Conservation (phyloP, 2,797 vertebrate genomes). For the Thripadectes ignobilis region DNA sequence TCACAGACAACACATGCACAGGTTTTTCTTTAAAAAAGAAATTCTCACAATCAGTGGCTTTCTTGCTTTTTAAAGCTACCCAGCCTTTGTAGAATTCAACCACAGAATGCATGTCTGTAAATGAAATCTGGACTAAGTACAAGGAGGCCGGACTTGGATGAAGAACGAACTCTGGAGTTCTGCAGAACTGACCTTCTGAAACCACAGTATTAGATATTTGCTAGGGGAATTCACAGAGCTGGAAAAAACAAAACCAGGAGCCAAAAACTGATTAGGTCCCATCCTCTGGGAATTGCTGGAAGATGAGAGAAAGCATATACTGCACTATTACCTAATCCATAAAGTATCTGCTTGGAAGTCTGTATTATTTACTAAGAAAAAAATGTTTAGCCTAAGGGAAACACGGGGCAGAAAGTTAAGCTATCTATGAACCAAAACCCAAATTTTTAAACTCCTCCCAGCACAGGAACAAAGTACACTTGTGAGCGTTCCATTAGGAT, state of each 20-base stretch:
- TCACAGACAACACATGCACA: neutral
- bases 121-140: neutral
- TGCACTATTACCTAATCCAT: neutral
- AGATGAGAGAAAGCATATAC: neutral
- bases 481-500: neutral
- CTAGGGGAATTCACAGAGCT: neutral
- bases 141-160: neutral
- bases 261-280: neutral
- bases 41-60: neutral
- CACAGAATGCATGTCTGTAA: neutral
- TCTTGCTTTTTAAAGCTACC: neutral
- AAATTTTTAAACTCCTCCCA: neutral
- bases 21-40: neutral
- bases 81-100: neutral
- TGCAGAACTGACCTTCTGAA: constrained; percentile 21
- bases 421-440: neutral
- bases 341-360: constrained; percentile 16
- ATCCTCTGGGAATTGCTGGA: neutral
- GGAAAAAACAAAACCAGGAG: constrained; percentile 33
- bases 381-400: neutral
- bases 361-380: neutral
- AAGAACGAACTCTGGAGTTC: neutral
- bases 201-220: neutral
- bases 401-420: neutral
- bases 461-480: neutral